Base-by-base conservation (phyloP, 2,797 vertebrate species). In the Myotis pilosus region DNA sequence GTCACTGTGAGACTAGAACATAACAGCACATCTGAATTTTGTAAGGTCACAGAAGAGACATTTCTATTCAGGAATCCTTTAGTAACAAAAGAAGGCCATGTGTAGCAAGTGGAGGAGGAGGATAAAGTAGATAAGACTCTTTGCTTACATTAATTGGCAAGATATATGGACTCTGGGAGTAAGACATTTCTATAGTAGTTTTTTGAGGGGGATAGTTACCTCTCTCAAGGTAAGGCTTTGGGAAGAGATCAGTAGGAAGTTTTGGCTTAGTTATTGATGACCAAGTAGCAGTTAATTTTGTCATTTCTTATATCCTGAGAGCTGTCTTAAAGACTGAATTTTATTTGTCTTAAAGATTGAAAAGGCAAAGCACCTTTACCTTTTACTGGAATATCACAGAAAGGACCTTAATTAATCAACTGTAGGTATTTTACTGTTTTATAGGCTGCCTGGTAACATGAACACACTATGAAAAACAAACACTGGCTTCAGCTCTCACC, bases 21-120 rank as follows among this genome's bases (percentile, higher is more conserved):
- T 79, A 91, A 91, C 80, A 94, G 96, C 82, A 87, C 85, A 95
- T 94, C 94, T 64, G 93, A 95, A 95, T 97, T 95, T 95, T 95
- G 57, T 95, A 95, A 97, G 95, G 96, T 97, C 96, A 96, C 82
- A 81, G 93, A 93, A 97, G 51, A 96, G 95, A 95, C 41, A 22
- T 88, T 97, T 97, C 97, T 97, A 97, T 96, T 97, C 96, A 96
- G 94, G 96, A 96, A 92, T 90, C 93, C 85, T 97, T 95, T 94
- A 94, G 94, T 95, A 87, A 90, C 44, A 79, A 96, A 89, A 97
- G 95, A 94, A 96, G 82, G 41, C 82, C 49, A 82, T 55, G 80
- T 8, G 30, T 85, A 71, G 66, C 76, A 80, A 94, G 93, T 85
- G 57, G 84, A 94, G 75, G 64, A 84, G 78, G 94, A 94, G 76